phyloP scores from a whole-genome alignment of 2,113 vertebrate genomes.

The Arenaria interpres region DNA sequence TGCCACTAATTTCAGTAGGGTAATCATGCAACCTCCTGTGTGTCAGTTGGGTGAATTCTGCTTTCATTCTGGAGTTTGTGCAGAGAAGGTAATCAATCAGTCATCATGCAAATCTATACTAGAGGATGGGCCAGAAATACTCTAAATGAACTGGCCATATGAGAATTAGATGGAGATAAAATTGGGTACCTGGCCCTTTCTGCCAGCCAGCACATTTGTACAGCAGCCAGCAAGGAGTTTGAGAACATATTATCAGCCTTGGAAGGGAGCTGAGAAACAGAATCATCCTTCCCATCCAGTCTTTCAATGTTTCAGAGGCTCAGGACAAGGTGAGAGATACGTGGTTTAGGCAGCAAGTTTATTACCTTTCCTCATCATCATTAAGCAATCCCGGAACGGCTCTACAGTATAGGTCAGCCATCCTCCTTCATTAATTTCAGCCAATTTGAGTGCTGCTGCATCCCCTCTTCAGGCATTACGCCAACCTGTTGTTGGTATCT shows the following conservation, averaged over 20 bases:
- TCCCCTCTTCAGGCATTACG: background rate
- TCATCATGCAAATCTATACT: background rate
- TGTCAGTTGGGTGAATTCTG: background rate
- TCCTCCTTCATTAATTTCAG: constrained; percentile 12
- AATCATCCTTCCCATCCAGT: background rate
- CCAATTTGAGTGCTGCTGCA: background rate
- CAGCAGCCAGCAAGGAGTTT: background rate
- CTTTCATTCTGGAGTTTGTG: background rate
- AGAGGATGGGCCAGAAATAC: background rate
- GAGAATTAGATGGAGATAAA: background rate
- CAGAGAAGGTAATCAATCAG: background rate
- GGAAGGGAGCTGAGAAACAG: background rate
- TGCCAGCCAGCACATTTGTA: background rate
- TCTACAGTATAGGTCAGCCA: background rate
- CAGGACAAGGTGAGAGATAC: background rate
- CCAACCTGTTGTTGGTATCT: background rate
- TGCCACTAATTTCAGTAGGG: background rate
- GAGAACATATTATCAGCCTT: background rate
- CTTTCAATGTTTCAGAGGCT: background rate
- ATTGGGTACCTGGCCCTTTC: background rate
- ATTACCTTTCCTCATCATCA: background rate
- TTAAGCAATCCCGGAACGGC: background rate
- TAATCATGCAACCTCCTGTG: background rate
- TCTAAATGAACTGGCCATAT: background rate
- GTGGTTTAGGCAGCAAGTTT: background rate